Evolutionary conservation across 2,888 invertebrate species (phyloP), one percentile per base, ranked within the genome.

Genomic region (Gandaritis pyraliata): DNA sequence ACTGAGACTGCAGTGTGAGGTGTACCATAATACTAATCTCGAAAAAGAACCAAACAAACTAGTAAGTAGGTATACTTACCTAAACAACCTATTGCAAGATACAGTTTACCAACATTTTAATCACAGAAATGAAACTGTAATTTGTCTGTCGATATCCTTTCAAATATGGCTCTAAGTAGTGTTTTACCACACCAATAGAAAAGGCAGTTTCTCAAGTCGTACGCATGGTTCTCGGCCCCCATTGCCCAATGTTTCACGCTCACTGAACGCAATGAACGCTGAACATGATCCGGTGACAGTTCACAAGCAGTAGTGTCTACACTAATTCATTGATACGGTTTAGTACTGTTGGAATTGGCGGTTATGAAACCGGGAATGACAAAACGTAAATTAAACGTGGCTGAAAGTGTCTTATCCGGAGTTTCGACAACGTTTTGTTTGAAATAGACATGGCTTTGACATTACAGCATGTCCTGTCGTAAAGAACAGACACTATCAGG

Each of bases 231-330:
- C 77, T 77, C 72, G 74, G 64, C 69, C 69, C 63, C 62, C 66
- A 69, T 84, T 85, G 75, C 82, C 58, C 80, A 83, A 85, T 63
- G 76, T 80, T 80, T 84, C 80, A 84, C 82, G 84, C 76, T 80
- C 70, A 45, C 65, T 78, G 79, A 65, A 57, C 74, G 69, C 76
- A 33, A 11, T 78, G 71, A 23, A 23, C 23, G 23, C 23, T 23
- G 23, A 71, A 47, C 69, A 72, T 69, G 76, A 78, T 79, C 79
- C 77, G 78, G 81, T 80, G 78, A 76, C 80, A 75, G 72, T 56
- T 55, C 54, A 66, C 71, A 69, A 70, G 64, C 67, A 45, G 71
- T 15, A 13, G 48, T 68, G 72, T 70, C 74, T 62, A 56, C 56
- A 59, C 48, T 62, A 59, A 62, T 65, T 62, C 65, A 65, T 65